Conservation (phyloP, 2,888 invertebrate genomes). For the Erebia ligea region DNA sequence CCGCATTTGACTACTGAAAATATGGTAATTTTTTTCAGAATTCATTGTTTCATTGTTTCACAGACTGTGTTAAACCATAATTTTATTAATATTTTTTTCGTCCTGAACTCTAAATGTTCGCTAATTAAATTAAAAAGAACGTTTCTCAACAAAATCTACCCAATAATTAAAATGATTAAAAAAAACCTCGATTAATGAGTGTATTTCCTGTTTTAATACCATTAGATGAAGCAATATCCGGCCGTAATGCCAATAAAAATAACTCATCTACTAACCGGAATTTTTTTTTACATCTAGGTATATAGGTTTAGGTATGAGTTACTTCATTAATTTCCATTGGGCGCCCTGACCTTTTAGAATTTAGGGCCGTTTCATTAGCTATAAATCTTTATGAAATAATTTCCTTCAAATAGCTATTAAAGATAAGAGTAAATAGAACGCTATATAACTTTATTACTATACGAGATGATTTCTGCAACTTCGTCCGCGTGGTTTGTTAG, state of each 20-base stretch:
- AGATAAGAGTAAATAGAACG: too few relatives aligned
- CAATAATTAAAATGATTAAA: conserved; percentile 34
- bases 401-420: too few relatives aligned
- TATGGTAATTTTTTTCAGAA: too few relatives aligned
- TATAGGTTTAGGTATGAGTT: neutral
- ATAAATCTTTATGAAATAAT: neutral
- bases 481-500: too few relatives aligned
- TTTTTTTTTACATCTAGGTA: neutral
- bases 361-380: neutral
- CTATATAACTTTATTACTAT: too few relatives aligned
- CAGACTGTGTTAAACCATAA: too few relatives aligned
- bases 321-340: conserved; percentile 3
- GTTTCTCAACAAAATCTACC: neutral
- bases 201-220: conserved; percentile 45
- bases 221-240: conserved; percentile 44
- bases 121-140: neutral
- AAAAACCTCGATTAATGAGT: conserved; percentile 41
- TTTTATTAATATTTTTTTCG: neutral
- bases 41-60: too few relatives aligned
- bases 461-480: neutral
- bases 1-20: too few relatives aligned
- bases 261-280: conserved; percentile 18
- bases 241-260: conserved; percentile 31
- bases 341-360: neutral
- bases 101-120: neutral